Percentiles rank a stretch among this genome's conserved stretches.
Evolutionary conservation across 1,140 invertebrate species (phyloP).

Genomic region (Papilio dardanus): DNA sequence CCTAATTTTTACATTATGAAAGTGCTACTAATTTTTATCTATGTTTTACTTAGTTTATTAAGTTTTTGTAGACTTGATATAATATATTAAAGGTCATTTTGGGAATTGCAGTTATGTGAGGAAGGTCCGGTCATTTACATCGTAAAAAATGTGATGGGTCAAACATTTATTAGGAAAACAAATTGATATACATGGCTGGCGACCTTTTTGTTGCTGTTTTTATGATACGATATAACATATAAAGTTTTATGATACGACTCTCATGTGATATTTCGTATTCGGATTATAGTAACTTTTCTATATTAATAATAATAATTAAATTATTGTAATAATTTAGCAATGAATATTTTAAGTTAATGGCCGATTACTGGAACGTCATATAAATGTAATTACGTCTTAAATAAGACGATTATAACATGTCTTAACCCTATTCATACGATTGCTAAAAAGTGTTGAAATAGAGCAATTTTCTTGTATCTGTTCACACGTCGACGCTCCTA

Average conservation of each 20-base stretch:
- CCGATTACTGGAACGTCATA: no score
- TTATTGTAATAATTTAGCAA: no score
- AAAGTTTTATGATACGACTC: constrained; percentile 13
- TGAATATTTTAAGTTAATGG: no score
- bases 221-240: constrained; percentile 17
- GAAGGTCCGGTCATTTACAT: constrained; percentile 17
- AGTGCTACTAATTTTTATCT: not conserved
- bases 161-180: constrained; percentile 21
- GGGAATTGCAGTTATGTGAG: not conserved
- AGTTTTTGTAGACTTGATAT: not conserved
- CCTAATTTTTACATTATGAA: no score
- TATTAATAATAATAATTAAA: no score
- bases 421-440: no score
- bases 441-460: no score
- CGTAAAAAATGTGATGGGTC: constrained; percentile 22
- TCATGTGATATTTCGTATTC: not conserved
- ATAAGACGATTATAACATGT: no score
- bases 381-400: no score
- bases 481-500: no score
- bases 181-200: constrained; percentile 18
- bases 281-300: no score
- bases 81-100: not conserved
- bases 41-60: not conserved
- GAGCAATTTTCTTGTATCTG: no score
- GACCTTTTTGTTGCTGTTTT: constrained; percentile 16